These are phyloP conservation scores for Clytia hemisphaerica DNA, from an alignment of 30 jellyfish, hydroid and myxozoan species.

Conservation along the genomic window DNA sequence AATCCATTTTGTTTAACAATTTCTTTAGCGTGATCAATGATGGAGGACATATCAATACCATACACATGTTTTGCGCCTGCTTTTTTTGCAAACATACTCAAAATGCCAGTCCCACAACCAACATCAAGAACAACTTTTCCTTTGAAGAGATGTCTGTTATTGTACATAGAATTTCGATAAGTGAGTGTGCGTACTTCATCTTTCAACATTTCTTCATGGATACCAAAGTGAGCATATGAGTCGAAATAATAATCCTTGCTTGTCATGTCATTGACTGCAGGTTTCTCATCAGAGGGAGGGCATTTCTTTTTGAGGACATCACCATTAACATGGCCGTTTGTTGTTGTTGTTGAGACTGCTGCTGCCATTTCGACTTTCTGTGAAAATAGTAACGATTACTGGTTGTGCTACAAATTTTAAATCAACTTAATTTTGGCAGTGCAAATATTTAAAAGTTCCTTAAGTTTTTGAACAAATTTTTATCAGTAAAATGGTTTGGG, in stretches of 20 bases:
- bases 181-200: constrained; percentile 96
- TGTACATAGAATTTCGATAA: constrained; percentile 90
- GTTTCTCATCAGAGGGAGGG: constrained; percentile 31
- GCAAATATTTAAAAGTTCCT: constrained; percentile 13
- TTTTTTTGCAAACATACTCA: constrained; percentile 95
- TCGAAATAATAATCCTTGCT: constrained; percentile 98
- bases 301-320: too few relatives aligned
- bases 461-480: too few relatives aligned
- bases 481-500: too few relatives aligned
- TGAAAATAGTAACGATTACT: neutral
- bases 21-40: constrained; percentile 81
- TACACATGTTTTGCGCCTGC: constrained; percentile 99
- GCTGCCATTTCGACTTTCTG: neutral
- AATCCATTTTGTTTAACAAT: constrained; percentile 60
- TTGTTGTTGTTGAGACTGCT: neutral
- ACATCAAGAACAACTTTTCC: constrained; percentile 95
- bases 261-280: constrained; percentile 80
- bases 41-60: constrained; percentile 93
- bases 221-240: constrained; percentile 97
- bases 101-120: constrained; percentile 99
- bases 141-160: constrained; percentile 82
- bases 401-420: neutral
- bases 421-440: neutral
- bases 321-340: too few relatives aligned
- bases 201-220: constrained; percentile 94